Base-by-base conservation (phyloP, 2,797 vertebrate species). In the Galaxias olidus region DNA sequence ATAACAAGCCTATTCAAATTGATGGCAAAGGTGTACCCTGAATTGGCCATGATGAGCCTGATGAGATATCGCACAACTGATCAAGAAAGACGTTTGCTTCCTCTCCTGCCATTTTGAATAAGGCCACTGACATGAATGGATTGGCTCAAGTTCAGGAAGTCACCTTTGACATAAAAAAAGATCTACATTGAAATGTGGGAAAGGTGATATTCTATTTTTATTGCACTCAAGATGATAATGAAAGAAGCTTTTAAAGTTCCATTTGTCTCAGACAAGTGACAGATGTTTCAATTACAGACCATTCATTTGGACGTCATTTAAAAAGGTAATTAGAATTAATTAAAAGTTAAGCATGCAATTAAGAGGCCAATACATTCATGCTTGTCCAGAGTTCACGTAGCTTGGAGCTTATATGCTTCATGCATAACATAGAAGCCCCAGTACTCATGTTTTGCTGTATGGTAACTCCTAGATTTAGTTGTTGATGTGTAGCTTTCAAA, bases 271-370 rank as follows among this genome's bases (percentile, higher is more conserved):
- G 59, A 41, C 46, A 61, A 9, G 14, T 50, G 59, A 49, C 47
- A 61, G 59, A 49, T 61, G 59, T 61, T 46, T 18, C 44, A 44
- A 47, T 47, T 59, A 59, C 18, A 44, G 17, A 46, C 20, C 44
- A 59, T 46, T 17, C 10, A 19, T 59, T 13, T 59, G 17, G 17
- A 18, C 20, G 57, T 46, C 17, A 18, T 47, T 18, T 46, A 12
- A 47, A 13, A 46, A 8, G 15, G 43, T 59, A 8, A 46, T 59
- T 50, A 8, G 13, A 61, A 61, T 12, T 46, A 12, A 46, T 59
- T 41, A 8, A 40, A 61, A 61, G 59, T 17, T 1, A 14, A 61
- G 46, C 30, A 61, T 8, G 43, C 15, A 45, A 43, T 49, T 10
- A 53, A 18, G 9, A 53, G 51, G 10, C 20, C 10, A 51, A 51